Base-by-base conservation (phyloP, 2,797 vertebrate species). In the Sciurus vulgaris region DNA sequence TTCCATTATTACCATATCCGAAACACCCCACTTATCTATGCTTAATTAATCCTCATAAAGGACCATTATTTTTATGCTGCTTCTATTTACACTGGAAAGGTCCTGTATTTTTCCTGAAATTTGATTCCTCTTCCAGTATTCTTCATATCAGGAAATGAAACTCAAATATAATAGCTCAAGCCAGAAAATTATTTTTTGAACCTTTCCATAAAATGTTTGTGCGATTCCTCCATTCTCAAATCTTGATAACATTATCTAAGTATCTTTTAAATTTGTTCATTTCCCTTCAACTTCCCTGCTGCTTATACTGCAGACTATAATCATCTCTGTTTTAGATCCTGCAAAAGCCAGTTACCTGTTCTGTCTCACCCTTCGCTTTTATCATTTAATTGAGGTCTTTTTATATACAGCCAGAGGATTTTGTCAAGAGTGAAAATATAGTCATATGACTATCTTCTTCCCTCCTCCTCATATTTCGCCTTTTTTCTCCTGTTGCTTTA, bases 31-130 rank as follows among this genome's bases (percentile, higher is more conserved):
- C 1, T 56, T 78, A 78, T 33, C 30, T 73, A 30, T 20, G 73
- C 28, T 90, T 93, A 41, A 86, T 86, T 77, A 69, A 85, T 85
- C 63, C 65, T 85, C 35, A 78, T 56, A 18, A 61, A 91, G 70
- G 18, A n/a, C 28, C 9, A 59, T 87, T 87, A 33, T 69, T 95
- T 89, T 56, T 67, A n/a, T 54, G 20, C 13, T 91, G 76, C 18
- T 81, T 7, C 30, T 77, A 1, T 33, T 86, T 28, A 73, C 3
- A 49, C 20, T 35, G 30, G 38, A 41, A 84, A 41, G 47, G 15
- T 91, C 2, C 2, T 22, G 89, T 65, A 15, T 93, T 96, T 79
- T 18, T 63, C 63, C 13, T 82, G 20, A 95, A 88, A 61, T 30
- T 22, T 89, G 5, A 1, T 61, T 86, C 22, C 24, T 81, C 6